Conservation (phyloP, 2,888 invertebrate species). For the Blastobasis adustella region DNA sequence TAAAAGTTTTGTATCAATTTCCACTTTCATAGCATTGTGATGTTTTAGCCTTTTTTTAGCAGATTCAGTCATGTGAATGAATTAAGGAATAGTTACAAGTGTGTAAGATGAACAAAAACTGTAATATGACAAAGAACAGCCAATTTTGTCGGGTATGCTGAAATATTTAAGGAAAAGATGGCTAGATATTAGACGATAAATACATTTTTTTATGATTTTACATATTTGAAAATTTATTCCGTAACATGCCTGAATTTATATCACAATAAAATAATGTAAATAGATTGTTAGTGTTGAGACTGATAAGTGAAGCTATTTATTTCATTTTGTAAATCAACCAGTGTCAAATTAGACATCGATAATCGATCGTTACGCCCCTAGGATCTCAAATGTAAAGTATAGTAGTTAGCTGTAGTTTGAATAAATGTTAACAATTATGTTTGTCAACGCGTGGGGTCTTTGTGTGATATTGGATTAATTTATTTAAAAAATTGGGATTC, state of each 20-base stretch:
- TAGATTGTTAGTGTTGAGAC: conserved; percentile 69
- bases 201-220: conserved; percentile 21
- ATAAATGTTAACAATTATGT: background rate
- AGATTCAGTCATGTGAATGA: too few relatives aligned
- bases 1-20: too few relatives aligned
- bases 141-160: too few relatives aligned
- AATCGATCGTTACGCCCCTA: conserved; percentile 44
- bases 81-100: too few relatives aligned
- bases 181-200: conserved; percentile 33
- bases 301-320: conserved; percentile 72
- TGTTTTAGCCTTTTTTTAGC: too few relatives aligned
- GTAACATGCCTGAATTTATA: conserved; percentile 49
- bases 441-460: background rate
- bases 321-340: conserved; percentile 64
- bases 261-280: conserved; percentile 52
- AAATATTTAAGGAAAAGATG: conserved; percentile 17
- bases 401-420: conserved; percentile 8
- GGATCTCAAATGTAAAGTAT: conserved; percentile 46
- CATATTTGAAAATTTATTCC: conserved; percentile 21
- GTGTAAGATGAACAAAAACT: conserved; percentile 2
- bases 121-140: conserved; percentile 7
- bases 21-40: too few relatives aligned
- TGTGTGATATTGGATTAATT: too few relatives aligned
- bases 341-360: conserved; percentile 64
- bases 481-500: too few relatives aligned